Conservation (phyloP, 2,113 vertebrate species). For the Cyprinodon brontotheroides region DNA sequence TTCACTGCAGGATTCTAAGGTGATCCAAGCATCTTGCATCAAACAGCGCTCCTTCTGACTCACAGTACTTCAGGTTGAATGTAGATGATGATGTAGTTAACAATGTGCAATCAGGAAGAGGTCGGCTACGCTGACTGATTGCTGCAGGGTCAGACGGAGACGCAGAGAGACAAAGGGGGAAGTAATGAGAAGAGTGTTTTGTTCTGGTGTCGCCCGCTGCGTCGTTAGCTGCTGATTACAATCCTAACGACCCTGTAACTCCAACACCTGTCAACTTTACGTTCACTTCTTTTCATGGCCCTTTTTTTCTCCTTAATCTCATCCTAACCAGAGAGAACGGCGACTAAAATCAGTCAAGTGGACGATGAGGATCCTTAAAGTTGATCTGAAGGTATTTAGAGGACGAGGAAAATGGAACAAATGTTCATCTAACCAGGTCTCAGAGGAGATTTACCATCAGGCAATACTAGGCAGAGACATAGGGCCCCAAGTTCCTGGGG, state of each 20-base stretch:
- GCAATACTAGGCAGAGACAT: no score
- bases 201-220: slow-evolving; percentile 42
- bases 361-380: background rate
- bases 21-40: slow-evolving; percentile 3
- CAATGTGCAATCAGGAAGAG: slow-evolving; percentile 24
- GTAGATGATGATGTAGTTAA: slow-evolving; percentile 3
- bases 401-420: no score
- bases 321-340: slow-evolving; percentile 9
- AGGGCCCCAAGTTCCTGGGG: no score
- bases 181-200: slow-evolving; percentile 12
- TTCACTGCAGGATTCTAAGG: slow-evolving; percentile 6
- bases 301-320: slow-evolving; percentile 5
- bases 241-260: slow-evolving; percentile 62
- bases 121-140: slow-evolving; percentile 32
- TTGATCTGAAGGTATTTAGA: background rate
- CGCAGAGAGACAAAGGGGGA: slow-evolving; percentile 8
- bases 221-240: slow-evolving; percentile 64
- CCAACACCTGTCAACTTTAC: slow-evolving; percentile 66
- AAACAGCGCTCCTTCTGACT: slow-evolving; percentile 40
- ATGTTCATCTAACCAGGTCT: no score
- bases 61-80: slow-evolving; percentile 7
- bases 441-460: no score
- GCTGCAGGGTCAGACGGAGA: slow-evolving; percentile 38
- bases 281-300: slow-evolving; percentile 14
- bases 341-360: slow-evolving; percentile 9